Evolutionary conservation across 92 coral and sea anemone genomes (phyloP), one percentile per base, ranked within the genome.

Genomic region (Chrysogorgia sp.): DNA sequence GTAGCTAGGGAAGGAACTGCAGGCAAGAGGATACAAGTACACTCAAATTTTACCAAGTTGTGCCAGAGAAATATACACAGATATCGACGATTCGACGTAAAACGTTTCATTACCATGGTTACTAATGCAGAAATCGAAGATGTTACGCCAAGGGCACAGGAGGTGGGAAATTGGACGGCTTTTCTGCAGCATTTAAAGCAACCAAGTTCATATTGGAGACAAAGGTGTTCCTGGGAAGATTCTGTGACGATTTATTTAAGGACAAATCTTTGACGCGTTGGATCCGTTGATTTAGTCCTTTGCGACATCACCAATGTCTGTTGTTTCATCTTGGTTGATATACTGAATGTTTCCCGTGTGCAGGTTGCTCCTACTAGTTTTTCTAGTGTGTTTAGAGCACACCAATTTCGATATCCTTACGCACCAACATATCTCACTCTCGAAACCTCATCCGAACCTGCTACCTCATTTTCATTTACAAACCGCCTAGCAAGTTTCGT

Each of bases 21-120:
- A 65, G 12, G 53, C 78, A 14, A 75, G 84, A 15, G 84, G 84
- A 14, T 63, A 80, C 78, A 25, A 25, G 14, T 80, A 80, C 66
- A 80, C 84, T 2, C 84, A 80, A 29, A 14, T 80, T 13, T 37
- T 81, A 10, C 71, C 79, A 13, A 4, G 56, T 66, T 80, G 75
- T 19, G 49, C 66, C 41, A 59, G 58, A 29, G 85, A 81, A 49
- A 58, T 66, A 26, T 69, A 65, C 20, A 40, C 63, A 40, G 85
- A 59, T 25, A 33, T 81, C 25, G 67, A 81, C 30, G n/a, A n/a
- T 47, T 81, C 28, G 40, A 40, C 56, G 53, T 81, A 22, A n/a
- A n/a, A n/a, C n/a, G n/a, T n/a, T 67, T 69, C 22, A 69, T 68
- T 40, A 81, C 85, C 17, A 55, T 70, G 26, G 25, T 81, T 24